Evolutionary conservation across 2,797 vertebrate genomes (phyloP).

Genomic region (Urophycis tenuis): DNA sequence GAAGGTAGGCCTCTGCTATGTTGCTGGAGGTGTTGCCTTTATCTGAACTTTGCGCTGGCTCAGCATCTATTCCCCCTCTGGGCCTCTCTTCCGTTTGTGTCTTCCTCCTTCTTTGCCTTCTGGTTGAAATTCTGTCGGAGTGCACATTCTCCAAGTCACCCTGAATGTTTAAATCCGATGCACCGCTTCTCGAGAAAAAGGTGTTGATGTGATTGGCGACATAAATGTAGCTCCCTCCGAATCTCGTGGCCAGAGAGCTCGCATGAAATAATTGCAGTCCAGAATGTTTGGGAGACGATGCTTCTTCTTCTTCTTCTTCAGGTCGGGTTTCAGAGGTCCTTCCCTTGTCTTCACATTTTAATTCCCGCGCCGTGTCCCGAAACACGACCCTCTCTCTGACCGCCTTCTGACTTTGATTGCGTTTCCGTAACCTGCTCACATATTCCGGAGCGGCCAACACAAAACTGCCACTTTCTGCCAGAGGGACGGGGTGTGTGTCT

Average conservation of each 20-base stretch:
- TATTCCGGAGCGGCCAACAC: constrained; percentile 32
- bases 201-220: constrained; percentile 67
- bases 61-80: constrained; percentile 8
- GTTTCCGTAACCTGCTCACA: constrained; percentile 35
- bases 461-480: constrained; percentile 18
- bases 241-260: constrained; percentile 60
- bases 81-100: constrained; percentile 5
- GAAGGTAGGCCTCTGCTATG: constrained; percentile 60
- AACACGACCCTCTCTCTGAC: constrained; percentile 21
- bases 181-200: constrained; percentile 42
- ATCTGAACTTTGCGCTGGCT: constrained; percentile 5
- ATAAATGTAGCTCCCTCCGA: constrained; percentile 67
- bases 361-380: constrained; percentile 7
- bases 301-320: constrained; percentile 20
- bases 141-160: constrained; percentile 14
- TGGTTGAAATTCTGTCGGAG: constrained; percentile 8
- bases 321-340: constrained; percentile 19
- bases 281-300: constrained; percentile 14
- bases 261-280: constrained; percentile 64
- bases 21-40: constrained; percentile 23
- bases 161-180: constrained; percentile 23
- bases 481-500: constrained; percentile 10
- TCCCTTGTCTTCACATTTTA: constrained; percentile 16
- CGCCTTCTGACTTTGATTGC: constrained; percentile 29
- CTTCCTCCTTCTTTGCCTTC: constrained; percentile 33